Base-by-base conservation (phyloP, 2,888 invertebrate genomes). In the Spodoptera picta region DNA sequence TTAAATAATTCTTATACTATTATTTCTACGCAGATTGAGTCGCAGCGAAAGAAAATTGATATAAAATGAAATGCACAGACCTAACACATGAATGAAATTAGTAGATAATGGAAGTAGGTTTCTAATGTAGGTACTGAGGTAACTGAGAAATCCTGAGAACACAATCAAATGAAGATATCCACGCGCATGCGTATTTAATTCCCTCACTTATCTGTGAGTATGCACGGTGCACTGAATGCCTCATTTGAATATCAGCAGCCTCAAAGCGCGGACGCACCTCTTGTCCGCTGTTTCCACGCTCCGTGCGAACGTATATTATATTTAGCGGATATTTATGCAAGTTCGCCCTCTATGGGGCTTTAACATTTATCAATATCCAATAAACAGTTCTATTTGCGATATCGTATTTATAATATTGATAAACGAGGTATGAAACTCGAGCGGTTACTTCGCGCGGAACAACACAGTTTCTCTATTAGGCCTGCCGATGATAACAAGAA, bases 331-430 rank as follows among this genome's bases (percentile, higher is more conserved):
- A 69, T 78, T 75, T 73, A 81, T 78, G 58, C 66, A 66, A 63
- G 57, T 48, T 43, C 42, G 42, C 70, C 59, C 46, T 70, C 55
- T 70, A 60, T 56, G 59, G 52, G 50, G 51, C 42, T 76, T 73
- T 77, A 70, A 69, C 74, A 73, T 75, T 75, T 72, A 80, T 80
- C 77, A 75, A 73, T 58, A 77, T 69, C 75, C 52, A 60, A 75
- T 71, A 77, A 69, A 75, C 54, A 59, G 70, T 73, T 74, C 56
- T 50, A 75, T 75, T 77, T 74, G 57, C 56, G 50, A 61, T 62
- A 56, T 56, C 42, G 58, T 67, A 75, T 74, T 64, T 60, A 55
- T 58, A 65, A 69, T 60, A 65, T 48, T 66, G 69, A 75, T 75
- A 58, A 72, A 75, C 60, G 76, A 75, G 63, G 50, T 49, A 63